A percentile compares a stretch with the other conserved stretches of the same genome.
These are phyloP conservation scores for Ectemnius continuus DNA, from an alignment of 2,888 invertebrate genomes.

Conservation along the genomic window DNA sequence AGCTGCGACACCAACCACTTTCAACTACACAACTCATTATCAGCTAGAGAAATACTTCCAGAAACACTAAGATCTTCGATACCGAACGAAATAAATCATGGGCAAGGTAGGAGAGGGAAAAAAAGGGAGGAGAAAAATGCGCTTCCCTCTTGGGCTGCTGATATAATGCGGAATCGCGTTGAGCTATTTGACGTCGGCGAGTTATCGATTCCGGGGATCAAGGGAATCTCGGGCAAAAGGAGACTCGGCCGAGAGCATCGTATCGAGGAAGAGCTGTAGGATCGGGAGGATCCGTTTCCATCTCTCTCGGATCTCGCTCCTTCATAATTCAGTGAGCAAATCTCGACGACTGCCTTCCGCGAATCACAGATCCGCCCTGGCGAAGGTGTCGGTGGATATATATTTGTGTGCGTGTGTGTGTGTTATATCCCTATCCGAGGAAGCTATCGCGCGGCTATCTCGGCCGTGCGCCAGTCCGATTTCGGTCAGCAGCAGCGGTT, in stretches of 20 bases:
- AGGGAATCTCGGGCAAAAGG: conserved; percentile 40
- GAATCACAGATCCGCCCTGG: conserved; percentile 56
- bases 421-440: conserved; percentile 43
- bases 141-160: no score
- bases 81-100: no score
- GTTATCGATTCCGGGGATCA: conserved; percentile 45
- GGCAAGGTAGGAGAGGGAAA: no score
- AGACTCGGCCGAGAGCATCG: conserved; percentile 15
- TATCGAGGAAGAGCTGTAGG: conserved; percentile 29
- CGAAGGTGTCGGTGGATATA: conserved; percentile 45
- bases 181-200: conserved; percentile 26
- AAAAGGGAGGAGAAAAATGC: no score
- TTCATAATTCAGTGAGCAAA: conserved; percentile 71
- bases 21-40: no score
- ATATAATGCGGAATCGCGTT: conserved; percentile 6
- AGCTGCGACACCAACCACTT: background rate
- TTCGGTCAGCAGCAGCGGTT: conserved; percentile 38
- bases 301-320: conserved; percentile 47
- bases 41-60: no score
- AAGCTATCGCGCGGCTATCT: conserved; percentile 69
- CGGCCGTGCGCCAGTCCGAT: conserved; percentile 57
- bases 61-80: no score
- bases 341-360: conserved; percentile 72
- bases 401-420: conserved; percentile 28
- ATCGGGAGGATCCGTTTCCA: conserved; percentile 45